phyloP scores from a whole-genome alignment of 2,797 vertebrate genomes.

The Siniperca scherzeri region DNA sequence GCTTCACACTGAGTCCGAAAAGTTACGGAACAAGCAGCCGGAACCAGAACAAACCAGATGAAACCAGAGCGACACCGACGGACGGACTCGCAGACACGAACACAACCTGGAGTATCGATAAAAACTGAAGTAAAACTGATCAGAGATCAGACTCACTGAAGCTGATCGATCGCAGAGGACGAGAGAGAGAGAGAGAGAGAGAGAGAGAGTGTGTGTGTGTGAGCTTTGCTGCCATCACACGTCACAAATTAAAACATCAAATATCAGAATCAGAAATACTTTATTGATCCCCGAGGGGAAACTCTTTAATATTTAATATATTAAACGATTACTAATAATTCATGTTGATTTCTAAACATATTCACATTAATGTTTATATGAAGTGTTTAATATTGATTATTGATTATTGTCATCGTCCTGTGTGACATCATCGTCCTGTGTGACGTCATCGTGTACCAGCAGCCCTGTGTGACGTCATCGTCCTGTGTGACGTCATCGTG shows the following conservation, averaged over 20 bases:
- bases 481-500: no score
- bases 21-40: conserved; percentile 44
- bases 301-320: no score
- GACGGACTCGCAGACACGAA: no score
- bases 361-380: not conserved
- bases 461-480: no score
- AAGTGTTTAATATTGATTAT: not conserved
- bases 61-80: conserved; percentile 19
- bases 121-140: not conserved
- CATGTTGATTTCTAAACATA: no score
- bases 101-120: not conserved
- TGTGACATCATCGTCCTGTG: no score
- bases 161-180: conserved; percentile 28
- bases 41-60: conserved; percentile 36
- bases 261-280: not conserved
- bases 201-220: not conserved
- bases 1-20: conserved; percentile 29
- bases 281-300: no score
- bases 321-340: not conserved
- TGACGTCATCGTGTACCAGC: no score
- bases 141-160: conserved; percentile 14
- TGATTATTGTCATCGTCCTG: no score
- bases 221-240: conserved; percentile 14
- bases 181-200: not conserved
- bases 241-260: not conserved